Evolutionary conservation across 2,113 vertebrate genomes (phyloP).

Genomic region (Albula goreensis): DNA sequence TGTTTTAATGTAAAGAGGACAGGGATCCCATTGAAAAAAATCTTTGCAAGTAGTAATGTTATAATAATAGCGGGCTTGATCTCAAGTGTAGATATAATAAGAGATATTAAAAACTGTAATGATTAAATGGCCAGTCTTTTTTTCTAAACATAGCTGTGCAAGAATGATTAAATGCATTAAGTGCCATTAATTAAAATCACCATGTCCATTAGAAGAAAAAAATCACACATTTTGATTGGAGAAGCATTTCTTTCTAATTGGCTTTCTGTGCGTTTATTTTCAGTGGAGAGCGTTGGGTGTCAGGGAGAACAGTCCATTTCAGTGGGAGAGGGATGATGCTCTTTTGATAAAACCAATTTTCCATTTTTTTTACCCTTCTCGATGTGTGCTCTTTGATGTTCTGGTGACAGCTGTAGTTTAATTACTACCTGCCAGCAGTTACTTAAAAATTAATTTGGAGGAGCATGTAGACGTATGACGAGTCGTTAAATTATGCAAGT

Average conservation of each 20-base stretch:
- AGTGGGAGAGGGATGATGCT: neutral
- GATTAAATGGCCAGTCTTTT: neutral
- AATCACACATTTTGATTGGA: neutral
- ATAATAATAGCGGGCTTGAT: too few relatives aligned
- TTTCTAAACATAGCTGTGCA: neutral
- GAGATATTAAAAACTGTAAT: too few relatives aligned
- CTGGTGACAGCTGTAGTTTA: conserved; percentile 41
- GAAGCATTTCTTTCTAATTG: neutral
- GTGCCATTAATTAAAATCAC: neutral
- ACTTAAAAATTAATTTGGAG: conserved; percentile 42
- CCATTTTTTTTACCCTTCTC: neutral
- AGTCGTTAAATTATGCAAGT: conserved; percentile 36
- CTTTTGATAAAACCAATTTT: conserved; percentile 23
- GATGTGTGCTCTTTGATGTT: conserved; percentile 36
- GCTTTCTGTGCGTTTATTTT: conserved; percentile 7
- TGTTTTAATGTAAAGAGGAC: too few relatives aligned
- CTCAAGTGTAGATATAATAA: too few relatives aligned
- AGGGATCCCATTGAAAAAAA: too few relatives aligned
- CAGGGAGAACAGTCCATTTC: neutral
- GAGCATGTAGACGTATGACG: conserved; percentile 39
- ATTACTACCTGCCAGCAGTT: conserved; percentile 44
- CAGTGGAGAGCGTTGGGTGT: neutral
- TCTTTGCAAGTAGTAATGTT: too few relatives aligned
- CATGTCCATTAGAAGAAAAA: neutral
- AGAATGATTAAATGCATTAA: neutral